A percentile compares a stretch with the other conserved stretches of the same genome.
These are phyloP conservation scores for Semicossyphus pulcher DNA, from an alignment of 2,113 vertebrate genomes.

Conservation along the genomic window DNA sequence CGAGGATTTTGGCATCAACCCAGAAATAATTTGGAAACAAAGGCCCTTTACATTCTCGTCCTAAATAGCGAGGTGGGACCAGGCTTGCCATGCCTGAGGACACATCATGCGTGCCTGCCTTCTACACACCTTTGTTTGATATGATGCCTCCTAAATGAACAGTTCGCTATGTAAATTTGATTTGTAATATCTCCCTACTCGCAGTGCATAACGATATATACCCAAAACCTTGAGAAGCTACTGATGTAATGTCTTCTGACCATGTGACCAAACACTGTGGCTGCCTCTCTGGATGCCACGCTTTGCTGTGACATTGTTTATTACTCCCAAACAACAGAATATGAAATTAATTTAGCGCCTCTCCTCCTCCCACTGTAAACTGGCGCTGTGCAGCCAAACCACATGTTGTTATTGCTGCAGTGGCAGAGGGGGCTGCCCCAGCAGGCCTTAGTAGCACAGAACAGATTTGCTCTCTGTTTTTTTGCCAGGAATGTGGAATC, in stretches of 20 bases:
- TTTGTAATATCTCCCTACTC: not conserved
- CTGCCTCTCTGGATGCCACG: conserved; percentile 55
- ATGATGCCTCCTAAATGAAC: conserved; percentile 1
- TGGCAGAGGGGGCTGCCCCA: conserved; percentile 77
- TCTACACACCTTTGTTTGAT: conserved; percentile 46
- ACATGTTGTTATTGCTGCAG: conserved; percentile 84
- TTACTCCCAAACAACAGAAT: conserved; percentile 79
- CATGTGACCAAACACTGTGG: conserved; percentile 42
- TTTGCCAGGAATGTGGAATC: conserved; percentile 71
- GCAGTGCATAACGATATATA: not conserved
- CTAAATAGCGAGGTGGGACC: conserved; percentile 45
- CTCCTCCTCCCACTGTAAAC: conserved; percentile 79
- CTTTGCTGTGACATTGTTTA: conserved; percentile 76
- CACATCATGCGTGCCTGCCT: conserved; percentile 33
- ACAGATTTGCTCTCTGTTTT: conserved; percentile 73
- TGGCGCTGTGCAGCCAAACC: conserved; percentile 80
- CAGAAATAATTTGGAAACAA: conserved; percentile 70
- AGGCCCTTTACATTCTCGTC: conserved; percentile 62
- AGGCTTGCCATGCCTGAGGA: conserved; percentile 42
- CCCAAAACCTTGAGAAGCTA: conserved; percentile 1
- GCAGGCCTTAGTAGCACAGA: conserved; percentile 76
- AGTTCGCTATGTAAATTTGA: conserved; percentile 19
- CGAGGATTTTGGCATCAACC: conserved; percentile 55
- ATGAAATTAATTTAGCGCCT: conserved; percentile 85
- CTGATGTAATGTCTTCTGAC: conserved; percentile 39